These are phyloP conservation scores for Epistrophella euchroma DNA, from an alignment of 2,888 invertebrate species.

Conservation along the genomic window DNA sequence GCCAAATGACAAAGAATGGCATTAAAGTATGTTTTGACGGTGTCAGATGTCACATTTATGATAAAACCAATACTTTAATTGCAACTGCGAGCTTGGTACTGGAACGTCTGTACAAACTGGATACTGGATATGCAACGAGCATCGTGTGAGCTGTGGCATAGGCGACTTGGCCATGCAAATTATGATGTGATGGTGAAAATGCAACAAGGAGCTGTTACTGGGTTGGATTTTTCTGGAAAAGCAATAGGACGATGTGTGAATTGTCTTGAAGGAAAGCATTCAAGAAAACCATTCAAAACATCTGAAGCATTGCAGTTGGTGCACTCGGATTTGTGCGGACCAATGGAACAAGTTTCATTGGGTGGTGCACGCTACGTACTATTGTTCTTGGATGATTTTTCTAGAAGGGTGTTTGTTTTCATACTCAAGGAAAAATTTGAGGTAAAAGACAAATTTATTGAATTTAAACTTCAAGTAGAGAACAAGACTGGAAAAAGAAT, in stretches of 20 bases:
- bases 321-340: slow-evolving; percentile 1
- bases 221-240: not conserved
- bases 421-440: slow-evolving; percentile 12
- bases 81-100: not conserved
- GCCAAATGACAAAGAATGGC: slow-evolving; percentile 1
- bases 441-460: slow-evolving; percentile 31
- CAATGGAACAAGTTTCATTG: not conserved
- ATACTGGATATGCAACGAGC: not conserved
- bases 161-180: slow-evolving; percentile 10
- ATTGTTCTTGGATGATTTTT: slow-evolving; percentile 22
- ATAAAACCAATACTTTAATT: not conserved
- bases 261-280: not conserved
- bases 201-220: not conserved
- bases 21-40: not conserved
- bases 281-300: too few species aligned
- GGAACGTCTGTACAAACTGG: not conserved
- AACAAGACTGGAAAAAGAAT: slow-evolving; percentile 46
- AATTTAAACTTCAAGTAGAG: slow-evolving; percentile 52
- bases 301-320: not conserved
- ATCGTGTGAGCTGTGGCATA: not conserved
- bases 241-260: not conserved
- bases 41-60: not conserved
- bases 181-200: not conserved
- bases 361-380: slow-evolving; percentile 21
- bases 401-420: not conserved